Percentiles rank a stretch among this genome's conserved stretches.
Evolutionary conservation across 2,113 vertebrate species (phyloP).

Genomic region (Okapia johnstoni): DNA sequence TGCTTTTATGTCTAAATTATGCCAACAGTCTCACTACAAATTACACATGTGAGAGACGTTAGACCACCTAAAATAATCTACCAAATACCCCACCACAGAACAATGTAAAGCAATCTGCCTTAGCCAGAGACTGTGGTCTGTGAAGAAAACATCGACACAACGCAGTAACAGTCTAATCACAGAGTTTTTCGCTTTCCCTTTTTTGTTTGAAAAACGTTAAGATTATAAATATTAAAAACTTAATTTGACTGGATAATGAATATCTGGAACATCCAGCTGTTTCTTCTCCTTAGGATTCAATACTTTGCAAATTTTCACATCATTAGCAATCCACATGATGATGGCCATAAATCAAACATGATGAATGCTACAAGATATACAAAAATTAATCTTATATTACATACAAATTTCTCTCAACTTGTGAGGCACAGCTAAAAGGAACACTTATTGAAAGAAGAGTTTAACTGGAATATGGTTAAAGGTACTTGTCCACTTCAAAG

Average conservation of each 20-base stretch:
- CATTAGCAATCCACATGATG: conserved; percentile 77
- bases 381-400: conserved; percentile 78
- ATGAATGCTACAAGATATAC: conserved; percentile 75
- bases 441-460: conserved; percentile 57
- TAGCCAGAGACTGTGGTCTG: neutral
- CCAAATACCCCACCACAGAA: neutral
- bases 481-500: neutral
- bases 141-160: conserved; percentile 54
- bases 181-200: conserved; percentile 37
- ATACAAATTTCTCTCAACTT: conserved; percentile 73
- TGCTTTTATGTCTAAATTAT: neutral
- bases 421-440: conserved; percentile 57
- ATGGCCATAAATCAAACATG: conserved; percentile 77
- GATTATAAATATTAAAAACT: conserved; percentile 75
- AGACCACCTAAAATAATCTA: neutral
- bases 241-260: conserved; percentile 68
- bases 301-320: conserved; percentile 68
- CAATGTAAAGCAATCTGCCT: neutral
- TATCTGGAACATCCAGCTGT: conserved; percentile 68
- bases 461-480: conserved; percentile 55
- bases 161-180: conserved; percentile 16
- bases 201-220: conserved; percentile 65
- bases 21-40: neutral
- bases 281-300: conserved; percentile 59
- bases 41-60: neutral